These are phyloP conservation scores for Altica lythri DNA, from an alignment of 2,888 invertebrate species.

Conservation along the genomic window DNA sequence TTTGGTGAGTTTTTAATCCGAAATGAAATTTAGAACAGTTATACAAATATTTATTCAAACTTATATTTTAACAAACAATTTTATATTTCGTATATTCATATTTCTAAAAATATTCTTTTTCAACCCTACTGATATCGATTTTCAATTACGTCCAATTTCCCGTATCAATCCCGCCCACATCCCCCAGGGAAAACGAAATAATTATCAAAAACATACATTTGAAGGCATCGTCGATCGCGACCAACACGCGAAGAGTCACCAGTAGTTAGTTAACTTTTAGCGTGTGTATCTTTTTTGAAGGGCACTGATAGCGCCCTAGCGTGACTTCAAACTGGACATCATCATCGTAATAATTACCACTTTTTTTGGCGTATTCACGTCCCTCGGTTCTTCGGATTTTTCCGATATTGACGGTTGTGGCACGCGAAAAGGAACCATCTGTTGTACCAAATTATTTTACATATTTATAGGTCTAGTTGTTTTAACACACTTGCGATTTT, in stretches of 20 bases:
- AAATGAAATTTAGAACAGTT: too few relatives aligned
- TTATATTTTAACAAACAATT: too few relatives aligned
- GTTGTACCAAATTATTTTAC: slow-evolving; percentile 32
- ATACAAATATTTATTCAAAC: too few relatives aligned
- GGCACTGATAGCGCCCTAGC: slow-evolving; percentile 38
- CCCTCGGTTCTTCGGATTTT: neutral
- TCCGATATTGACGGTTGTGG: slow-evolving; percentile 11
- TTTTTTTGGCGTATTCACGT: slow-evolving; percentile 4
- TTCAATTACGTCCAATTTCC: slow-evolving; percentile 19
- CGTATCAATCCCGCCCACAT: slow-evolving; percentile 8
- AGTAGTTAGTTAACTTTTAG: slow-evolving; percentile 37
- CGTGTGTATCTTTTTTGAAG: slow-evolving; percentile 29
- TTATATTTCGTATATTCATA: too few relatives aligned
- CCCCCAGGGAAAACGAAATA: slow-evolving; percentile 22
- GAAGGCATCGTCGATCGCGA: slow-evolving; percentile 6
- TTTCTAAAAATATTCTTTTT: too few relatives aligned
- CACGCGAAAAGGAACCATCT: slow-evolving; percentile 22
- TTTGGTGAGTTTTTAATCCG: too few relatives aligned
- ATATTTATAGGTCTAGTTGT: too few relatives aligned
- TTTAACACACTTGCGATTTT: too few relatives aligned
- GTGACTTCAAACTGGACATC: slow-evolving; percentile 32
- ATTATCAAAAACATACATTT: slow-evolving; percentile 27
- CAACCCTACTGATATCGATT: slow-evolving; percentile 5
- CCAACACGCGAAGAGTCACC: slow-evolving; percentile 29
- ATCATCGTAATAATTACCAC: slow-evolving; percentile 34